Percentiles rank a stretch among this genome's conserved stretches.
phyloP scores from a whole-genome alignment of 2,888 invertebrate genomes.

The Drosophila subquinaria region DNA sequence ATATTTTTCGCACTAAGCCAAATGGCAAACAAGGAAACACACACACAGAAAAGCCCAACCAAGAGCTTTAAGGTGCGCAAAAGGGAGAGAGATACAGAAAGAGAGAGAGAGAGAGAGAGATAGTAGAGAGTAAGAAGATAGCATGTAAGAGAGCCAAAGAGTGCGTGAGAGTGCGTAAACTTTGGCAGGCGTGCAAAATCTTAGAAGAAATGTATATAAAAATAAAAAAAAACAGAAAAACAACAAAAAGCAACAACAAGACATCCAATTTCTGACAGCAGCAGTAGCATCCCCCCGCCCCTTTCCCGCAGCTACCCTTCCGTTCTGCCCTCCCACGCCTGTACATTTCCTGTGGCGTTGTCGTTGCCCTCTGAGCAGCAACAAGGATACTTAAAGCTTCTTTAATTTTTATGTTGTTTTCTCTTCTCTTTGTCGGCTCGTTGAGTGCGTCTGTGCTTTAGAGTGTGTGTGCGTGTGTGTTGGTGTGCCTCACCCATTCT shows the following conservation, averaged over 20 bases:
- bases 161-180: slow-evolving; percentile 74
- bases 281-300: background rate
- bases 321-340: slow-evolving; percentile 3
- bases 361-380: slow-evolving; percentile 53
- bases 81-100: slow-evolving; percentile 25
- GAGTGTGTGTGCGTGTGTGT: slow-evolving; percentile 29
- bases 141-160: slow-evolving; percentile 29
- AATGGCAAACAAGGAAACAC: slow-evolving; percentile 29
- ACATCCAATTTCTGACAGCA: slow-evolving; percentile 51
- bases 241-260: slow-evolving; percentile 40
- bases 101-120: slow-evolving; percentile 15
- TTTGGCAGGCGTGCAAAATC: slow-evolving; percentile 71
- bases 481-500: slow-evolving; percentile 25
- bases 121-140: slow-evolving; percentile 18
- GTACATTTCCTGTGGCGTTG: slow-evolving; percentile 57
- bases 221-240: slow-evolving; percentile 28
- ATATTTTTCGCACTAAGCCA: slow-evolving; percentile 66
- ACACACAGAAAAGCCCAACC: slow-evolving; percentile 21
- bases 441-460: slow-evolving; percentile 46
- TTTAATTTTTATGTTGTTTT: slow-evolving; percentile 81
- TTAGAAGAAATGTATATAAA: slow-evolving; percentile 39
- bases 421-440: slow-evolving; percentile 72
- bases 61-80: slow-evolving; percentile 70
- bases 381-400: slow-evolving; percentile 81
- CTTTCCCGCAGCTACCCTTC: slow-evolving; percentile 11